Conservation (phyloP, 1,140 invertebrate species). For the Ridgeia piscesae region DNA sequence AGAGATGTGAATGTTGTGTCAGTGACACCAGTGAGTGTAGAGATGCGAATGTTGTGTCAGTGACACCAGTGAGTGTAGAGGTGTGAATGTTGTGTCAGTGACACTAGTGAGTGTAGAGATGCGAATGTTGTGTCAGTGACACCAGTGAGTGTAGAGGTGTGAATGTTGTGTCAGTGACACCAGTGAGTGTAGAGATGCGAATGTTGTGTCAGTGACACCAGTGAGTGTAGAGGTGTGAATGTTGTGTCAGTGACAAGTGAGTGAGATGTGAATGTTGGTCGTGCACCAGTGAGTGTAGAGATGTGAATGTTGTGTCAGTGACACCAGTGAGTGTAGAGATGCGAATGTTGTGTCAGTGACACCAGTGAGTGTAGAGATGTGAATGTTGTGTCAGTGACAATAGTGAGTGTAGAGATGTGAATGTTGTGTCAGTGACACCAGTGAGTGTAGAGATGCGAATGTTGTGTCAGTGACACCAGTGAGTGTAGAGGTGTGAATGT, state of each 20-base stretch:
- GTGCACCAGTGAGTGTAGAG: background rate
- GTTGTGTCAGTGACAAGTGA: background rate
- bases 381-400: no score
- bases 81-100: background rate
- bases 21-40: no score
- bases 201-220: no score
- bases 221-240: background rate
- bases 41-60: no score
- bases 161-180: background rate
- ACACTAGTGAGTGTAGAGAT: no score
- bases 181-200: no score
- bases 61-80: background rate
- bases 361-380: no score
- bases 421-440: background rate
- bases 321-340: background rate
- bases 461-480: background rate
- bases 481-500: background rate
- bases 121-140: no score
- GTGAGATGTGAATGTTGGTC: no score
- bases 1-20: background rate
- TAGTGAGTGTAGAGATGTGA: background rate
- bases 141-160: background rate
- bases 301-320: background rate
- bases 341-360: background rate
- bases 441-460: no score